Evolutionary conservation across 2,888 invertebrate genomes (phyloP).

Genomic region (Hirtodrosophila histrioides): DNA sequence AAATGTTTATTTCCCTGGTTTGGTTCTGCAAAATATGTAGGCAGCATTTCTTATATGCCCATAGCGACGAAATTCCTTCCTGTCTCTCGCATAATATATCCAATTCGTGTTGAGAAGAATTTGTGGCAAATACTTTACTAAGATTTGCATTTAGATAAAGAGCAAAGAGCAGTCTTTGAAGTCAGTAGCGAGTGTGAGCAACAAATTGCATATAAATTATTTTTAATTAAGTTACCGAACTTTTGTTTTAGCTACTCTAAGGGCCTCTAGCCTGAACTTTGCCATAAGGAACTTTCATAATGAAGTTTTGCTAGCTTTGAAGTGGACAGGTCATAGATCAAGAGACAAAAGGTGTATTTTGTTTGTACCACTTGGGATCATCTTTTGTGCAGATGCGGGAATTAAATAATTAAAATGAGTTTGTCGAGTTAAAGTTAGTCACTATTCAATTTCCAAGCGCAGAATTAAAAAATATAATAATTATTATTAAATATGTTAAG

Average conservation of each 20-base stretch:
- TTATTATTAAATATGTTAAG: too few species aligned
- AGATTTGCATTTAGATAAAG: conserved; percentile 19
- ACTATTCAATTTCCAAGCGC: too few species aligned
- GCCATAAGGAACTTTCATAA: conserved; percentile 37
- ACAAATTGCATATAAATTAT: conserved; percentile 50
- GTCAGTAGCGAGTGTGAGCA: conserved; percentile 14
- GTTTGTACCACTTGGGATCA: not conserved
- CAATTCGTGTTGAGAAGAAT: conserved; percentile 13
- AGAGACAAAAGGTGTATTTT: not conserved
- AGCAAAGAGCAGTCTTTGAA: conserved; percentile 18
- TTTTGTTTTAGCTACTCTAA: conserved; percentile 24
- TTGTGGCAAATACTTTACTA: conserved; percentile 11
- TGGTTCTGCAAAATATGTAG: conserved; percentile 18
- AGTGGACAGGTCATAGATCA: not conserved
- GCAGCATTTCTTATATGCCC: conserved; percentile 31
- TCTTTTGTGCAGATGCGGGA: conserved; percentile 13
- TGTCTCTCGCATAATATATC: conserved; percentile 9
- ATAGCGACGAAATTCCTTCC: conserved; percentile 2
- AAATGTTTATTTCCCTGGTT: conserved; percentile 18
- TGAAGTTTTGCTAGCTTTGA: conserved; percentile 30
- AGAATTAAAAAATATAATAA: too few species aligned
- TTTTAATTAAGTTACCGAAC: conserved; percentile 44
- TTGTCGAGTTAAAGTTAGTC: not conserved
- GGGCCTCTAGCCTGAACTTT: not conserved
- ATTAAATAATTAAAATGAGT: conserved; percentile 13